Evolutionary conservation across 2,113 vertebrate genomes (phyloP), one percentile per base, ranked within the genome.

Genomic region (Microtus richardsoni): DNA sequence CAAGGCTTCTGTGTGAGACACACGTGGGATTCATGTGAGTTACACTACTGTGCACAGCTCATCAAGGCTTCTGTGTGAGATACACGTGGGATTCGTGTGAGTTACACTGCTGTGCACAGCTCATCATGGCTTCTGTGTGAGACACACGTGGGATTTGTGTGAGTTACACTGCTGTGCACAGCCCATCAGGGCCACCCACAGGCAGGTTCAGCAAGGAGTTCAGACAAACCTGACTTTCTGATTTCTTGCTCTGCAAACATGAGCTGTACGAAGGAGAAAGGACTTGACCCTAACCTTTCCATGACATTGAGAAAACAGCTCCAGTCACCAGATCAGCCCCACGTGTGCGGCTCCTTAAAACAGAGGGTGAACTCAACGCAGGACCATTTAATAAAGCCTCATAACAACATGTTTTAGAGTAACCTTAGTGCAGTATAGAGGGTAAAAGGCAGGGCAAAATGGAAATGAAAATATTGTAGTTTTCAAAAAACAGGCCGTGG

Each of bases 321-420:
- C n/a, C 74, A 87, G n/a, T 93, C 75, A 71, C 58, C 30, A 64
- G 58, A n/a, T 68, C 60, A 49, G 74, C 47, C 87, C 87, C 84
- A 39, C 85, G 68, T 60, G 52, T 62, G 41, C 33, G 84, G 92
- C 80, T 91, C 17, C 64, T 82, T 85, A 86, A 84, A 70, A 24
- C 44, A 49, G 60, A 66, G 71, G 58, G 78, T 22, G 22, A 68
- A 87, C 12, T 89, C 21, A 92, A 89, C n/a, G 73, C 82, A 0
- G 70, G 75, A 80, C 21, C 33, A 91, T 39, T 77, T 91, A 92
- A 73, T 90, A 95, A 88, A 89, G 52, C 6, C 39, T 82, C 16
- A 2, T 68, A 70, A 66, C 26, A 44, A 92, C 90, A 71, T 77
- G 49, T 73, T 96, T 52, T 80, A 36, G 80, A 91, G 28, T 58